Conservation (phyloP, 2,797 vertebrate genomes). For the Choloepus didactylus region DNA sequence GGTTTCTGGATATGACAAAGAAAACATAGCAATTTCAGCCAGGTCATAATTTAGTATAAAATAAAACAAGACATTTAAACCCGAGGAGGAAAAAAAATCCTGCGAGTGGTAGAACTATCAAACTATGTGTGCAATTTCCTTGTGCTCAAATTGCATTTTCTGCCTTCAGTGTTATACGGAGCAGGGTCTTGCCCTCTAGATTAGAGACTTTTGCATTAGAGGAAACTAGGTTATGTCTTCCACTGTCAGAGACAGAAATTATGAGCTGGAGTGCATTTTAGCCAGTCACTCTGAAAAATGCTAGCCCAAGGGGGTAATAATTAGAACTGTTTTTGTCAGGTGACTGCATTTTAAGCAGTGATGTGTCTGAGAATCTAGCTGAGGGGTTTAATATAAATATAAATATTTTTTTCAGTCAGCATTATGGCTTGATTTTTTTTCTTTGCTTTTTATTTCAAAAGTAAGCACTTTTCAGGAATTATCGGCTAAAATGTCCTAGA, state of each 20-base stretch:
- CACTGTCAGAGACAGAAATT: constrained; percentile 91
- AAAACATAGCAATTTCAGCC: constrained; percentile 85
- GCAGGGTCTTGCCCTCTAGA: constrained; percentile 91
- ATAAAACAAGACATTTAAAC: constrained; percentile 91
- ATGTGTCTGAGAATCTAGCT: constrained; percentile 93
- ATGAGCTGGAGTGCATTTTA: constrained; percentile 90
- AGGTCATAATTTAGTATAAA: constrained; percentile 90
- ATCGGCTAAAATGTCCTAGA: constrained; percentile 92
- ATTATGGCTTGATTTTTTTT: constrained; percentile 88
- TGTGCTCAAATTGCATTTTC: constrained; percentile 91
- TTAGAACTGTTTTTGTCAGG: constrained; percentile 90
- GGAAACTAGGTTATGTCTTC: constrained; percentile 92
- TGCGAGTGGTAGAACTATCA: constrained; percentile 88
- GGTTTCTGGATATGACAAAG: constrained; percentile 83
- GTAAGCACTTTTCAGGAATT: constrained; percentile 95
- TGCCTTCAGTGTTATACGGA: constrained; percentile 88
- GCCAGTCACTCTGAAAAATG: constrained; percentile 91
- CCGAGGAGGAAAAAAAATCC: constrained; percentile 84
- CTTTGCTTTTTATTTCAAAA: constrained; percentile 90
- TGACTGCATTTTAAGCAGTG: constrained; percentile 92
- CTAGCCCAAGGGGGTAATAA: constrained; percentile 90
- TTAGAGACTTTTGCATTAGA: constrained; percentile 92
- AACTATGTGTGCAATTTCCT: constrained; percentile 90
- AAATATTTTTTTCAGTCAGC: constrained; percentile 94
- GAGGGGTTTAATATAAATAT: constrained; percentile 92